Conservation (phyloP, 2,888 invertebrate genomes). For the Endotricha flammealis region DNA sequence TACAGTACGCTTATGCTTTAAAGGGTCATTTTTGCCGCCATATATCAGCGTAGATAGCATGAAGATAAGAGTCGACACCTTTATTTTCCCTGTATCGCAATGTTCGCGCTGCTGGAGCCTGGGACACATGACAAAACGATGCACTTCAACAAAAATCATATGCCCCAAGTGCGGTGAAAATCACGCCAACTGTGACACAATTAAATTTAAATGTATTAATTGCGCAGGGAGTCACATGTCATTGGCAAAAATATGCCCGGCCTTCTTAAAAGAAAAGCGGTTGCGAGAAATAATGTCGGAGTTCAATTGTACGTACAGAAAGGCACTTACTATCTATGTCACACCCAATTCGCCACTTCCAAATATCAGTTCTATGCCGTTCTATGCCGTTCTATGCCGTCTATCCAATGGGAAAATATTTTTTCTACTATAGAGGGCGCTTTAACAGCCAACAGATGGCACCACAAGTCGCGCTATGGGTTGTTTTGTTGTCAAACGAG, state of each 20-base stretch:
- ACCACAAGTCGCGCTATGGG: no score
- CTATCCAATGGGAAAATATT: no score
- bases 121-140: not conserved
- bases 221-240: slow-evolving; percentile 19
- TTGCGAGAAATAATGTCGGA: slow-evolving; percentile 20
- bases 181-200: slow-evolving; percentile 7
- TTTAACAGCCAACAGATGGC: no score
- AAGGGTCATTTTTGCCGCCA: not conserved
- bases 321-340: slow-evolving; percentile 12
- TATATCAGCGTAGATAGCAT: not conserved
- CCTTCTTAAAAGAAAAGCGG: slow-evolving; percentile 18
- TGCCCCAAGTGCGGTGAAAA: slow-evolving; percentile 10
- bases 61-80: not conserved
- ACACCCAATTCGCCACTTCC: no score
- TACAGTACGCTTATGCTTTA: not conserved
- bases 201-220: slow-evolving; percentile 17
- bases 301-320: slow-evolving; percentile 19
- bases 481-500: no score
- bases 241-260: slow-evolving; percentile 15
- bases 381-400: no score
- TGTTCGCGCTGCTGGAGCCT: not conserved
- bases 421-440: no score
- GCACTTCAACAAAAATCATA: not conserved
- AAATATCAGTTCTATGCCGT: no score
- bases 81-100: not conserved